Conservation (phyloP, 2,113 vertebrate genomes). For the Chelonoidis abingdonii region DNA sequence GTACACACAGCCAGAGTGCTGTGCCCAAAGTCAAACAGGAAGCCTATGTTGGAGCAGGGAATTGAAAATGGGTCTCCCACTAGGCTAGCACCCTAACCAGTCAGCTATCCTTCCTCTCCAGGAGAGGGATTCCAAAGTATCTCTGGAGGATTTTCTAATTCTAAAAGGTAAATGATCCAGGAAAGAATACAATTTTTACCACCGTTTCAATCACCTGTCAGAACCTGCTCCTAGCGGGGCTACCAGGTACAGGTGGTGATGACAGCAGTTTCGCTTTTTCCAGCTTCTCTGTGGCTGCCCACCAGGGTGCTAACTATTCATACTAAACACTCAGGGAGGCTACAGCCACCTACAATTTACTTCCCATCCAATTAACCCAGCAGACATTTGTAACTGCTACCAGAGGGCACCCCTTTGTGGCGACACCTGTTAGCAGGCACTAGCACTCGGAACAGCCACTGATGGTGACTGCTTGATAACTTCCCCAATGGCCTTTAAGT, state of each 20-base stretch:
- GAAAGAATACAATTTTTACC: not conserved
- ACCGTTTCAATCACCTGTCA: not conserved
- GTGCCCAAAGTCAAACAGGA: too few relatives aligned
- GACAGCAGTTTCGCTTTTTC: not conserved
- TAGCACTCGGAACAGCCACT: not conserved
- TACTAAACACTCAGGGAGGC: not conserved
- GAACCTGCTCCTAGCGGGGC: not conserved
- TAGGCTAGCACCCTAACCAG: not conserved
- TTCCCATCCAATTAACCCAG: not conserved
- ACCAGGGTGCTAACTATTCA: not conserved
- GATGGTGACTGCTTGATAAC: not conserved
- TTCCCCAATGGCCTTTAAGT: not conserved
- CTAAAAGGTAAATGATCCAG: too few relatives aligned
- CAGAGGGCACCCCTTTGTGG: not conserved
- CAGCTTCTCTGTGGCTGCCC: not conserved
- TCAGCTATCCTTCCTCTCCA: not conserved
- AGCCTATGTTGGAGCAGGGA: too few relatives aligned
- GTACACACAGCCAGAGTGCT: too few relatives aligned
- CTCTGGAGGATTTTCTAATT: not conserved
- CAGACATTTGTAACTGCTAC: not conserved
- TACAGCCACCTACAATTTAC: not conserved
- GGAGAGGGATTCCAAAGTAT: not conserved
- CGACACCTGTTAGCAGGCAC: not conserved
- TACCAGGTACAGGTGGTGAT: not conserved
- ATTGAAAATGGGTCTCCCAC: not conserved